Evolutionary conservation across 2,888 invertebrate genomes (phyloP).

Genomic region (Uropetala carovei): DNA sequence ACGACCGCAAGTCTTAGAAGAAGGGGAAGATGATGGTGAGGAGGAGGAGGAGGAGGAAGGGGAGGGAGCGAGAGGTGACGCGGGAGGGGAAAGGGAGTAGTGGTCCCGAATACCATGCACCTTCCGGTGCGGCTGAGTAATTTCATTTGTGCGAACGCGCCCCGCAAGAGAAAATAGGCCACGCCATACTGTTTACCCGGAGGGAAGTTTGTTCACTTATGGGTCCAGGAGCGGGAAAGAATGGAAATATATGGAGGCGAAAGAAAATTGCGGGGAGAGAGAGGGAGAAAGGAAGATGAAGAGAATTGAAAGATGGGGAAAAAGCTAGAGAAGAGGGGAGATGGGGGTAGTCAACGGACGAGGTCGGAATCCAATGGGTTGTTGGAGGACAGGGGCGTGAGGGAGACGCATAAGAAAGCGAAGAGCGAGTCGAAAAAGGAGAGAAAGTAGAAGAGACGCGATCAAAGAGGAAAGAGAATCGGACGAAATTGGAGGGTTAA

Average conservation of each 20-base stretch:
- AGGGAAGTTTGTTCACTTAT: conserved; percentile 30
- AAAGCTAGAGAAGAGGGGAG: neutral
- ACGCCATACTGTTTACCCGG: conserved; percentile 17
- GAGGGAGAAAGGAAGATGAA: neutral
- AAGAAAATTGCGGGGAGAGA: neutral
- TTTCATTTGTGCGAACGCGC: conserved; percentile 54
- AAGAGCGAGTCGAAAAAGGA: neutral
- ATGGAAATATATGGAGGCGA: neutral
- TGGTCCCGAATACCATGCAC: conserved; percentile 38
- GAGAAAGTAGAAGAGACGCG: neutral
- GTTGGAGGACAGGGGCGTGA: neutral
- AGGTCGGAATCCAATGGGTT: no score
- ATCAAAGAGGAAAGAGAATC: no score
- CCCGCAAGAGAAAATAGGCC: conserved; percentile 49
- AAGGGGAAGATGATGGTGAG: neutral
- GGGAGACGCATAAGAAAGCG: neutral
- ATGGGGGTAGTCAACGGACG: neutral
- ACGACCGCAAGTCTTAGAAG: neutral
- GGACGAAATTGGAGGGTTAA: no score
- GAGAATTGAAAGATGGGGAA: no score
- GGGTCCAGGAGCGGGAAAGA: neutral
- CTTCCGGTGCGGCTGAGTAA: conserved; percentile 59
- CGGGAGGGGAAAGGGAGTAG: neutral
- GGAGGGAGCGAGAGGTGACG: neutral
- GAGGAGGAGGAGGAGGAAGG: neutral